Percentiles rank a stretch among this genome's conserved stretches.
phyloP scores from a whole-genome alignment of 2,113 vertebrate species.

The Climacteris rufus region DNA sequence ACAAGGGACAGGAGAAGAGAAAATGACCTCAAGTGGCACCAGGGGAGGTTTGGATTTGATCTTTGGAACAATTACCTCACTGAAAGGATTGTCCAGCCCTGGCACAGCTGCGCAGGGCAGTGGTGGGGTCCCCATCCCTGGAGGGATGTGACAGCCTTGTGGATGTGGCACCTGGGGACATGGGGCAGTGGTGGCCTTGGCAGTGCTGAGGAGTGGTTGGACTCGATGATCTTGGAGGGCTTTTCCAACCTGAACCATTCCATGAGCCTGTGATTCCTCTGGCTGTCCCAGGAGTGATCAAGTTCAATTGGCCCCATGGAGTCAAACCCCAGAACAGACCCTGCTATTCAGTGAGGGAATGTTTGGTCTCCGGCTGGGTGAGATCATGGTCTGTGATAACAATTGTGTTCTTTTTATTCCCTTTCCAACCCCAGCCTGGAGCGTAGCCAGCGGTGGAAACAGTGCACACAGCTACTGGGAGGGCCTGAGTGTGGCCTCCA shows the following conservation, averaged over 20 bases:
- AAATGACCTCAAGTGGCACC: neutral
- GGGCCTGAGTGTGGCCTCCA: neutral
- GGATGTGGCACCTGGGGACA: neutral
- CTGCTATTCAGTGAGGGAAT: neutral
- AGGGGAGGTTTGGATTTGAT: neutral
- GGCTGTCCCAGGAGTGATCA: neutral
- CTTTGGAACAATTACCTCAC: neutral
- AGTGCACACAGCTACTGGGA: neutral
- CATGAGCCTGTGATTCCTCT: neutral
- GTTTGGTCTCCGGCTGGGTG: neutral
- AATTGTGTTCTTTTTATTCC: neutral
- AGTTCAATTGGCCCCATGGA: neutral
- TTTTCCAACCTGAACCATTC: neutral
- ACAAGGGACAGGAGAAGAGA: neutral
- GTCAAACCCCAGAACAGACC: neutral
- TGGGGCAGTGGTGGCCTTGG: neutral
- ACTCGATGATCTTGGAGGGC: neutral
- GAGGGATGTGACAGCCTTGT: neutral
- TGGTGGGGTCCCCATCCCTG: neutral
- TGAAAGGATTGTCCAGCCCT: neutral
- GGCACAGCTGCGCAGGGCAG: neutral
- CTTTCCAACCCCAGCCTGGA: neutral
- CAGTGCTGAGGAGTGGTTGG: neutral
- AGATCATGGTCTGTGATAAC: neutral
- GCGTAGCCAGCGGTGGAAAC: neutral